Base-by-base conservation (phyloP, 2,113 vertebrate genomes). In the Turnix velox region DNA sequence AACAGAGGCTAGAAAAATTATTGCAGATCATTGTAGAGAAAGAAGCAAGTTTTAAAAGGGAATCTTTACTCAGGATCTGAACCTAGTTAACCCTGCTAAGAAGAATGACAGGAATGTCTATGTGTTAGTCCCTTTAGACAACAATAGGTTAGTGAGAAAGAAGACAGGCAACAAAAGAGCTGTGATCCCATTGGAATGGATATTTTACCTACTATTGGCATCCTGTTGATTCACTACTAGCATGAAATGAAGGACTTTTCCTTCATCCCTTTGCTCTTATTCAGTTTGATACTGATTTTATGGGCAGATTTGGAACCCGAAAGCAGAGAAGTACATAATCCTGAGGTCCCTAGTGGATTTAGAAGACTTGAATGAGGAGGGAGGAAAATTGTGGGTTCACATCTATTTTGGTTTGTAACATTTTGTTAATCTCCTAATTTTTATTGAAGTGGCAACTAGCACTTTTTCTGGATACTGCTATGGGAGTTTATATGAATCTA, bases 21-120 rank as follows among this genome's bases (percentile, higher is more conserved):
- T 75, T 93, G 84, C 33, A 73, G 49, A 76, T 20, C 31, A 23
- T 23, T 94, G 54, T 46, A 87, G 62, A 31, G 59, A 91, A 94
- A 94, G 58, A 87, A 72, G 33, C 12, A 80, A 89, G 46, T 66
- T 89, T 80, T 76, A 35, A 91, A 95, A 82, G n/a, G 52, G 35
- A 84, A 68, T 68, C 69, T 86, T 86, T 84, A 91, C 84, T 87
- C 84, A 48, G 40, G 24, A 65, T 84, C 61, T 75, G 87, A 89
- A 93, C 89, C 80, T 66, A 83, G 58, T 87, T 95, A 95, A 90
- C 74, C 84, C 81, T 23, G 16, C 3, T 52, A 40, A 93, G 63
- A 84, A 5, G 4, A 89, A 85, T 45, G 57, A 68, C 11, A 42
- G 31, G 57, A 79, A 54, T 2, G 6, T 39, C 66, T 76, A 39